Evolutionary conservation across 1,140 invertebrate species (phyloP).

Genomic region (Halictus rubicundus): DNA sequence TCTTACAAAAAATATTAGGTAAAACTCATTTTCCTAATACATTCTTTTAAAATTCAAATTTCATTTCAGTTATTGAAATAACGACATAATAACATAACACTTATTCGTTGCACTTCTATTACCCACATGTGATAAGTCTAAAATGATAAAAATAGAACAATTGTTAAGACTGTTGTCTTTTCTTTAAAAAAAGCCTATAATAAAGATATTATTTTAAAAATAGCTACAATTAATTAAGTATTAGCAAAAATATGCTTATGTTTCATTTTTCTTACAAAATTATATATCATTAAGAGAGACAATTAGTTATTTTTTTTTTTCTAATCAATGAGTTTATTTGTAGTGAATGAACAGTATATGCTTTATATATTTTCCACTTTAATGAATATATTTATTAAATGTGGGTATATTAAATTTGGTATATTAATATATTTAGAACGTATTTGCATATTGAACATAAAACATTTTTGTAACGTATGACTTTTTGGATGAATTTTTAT

Average conservation of each 20-base stretch:
- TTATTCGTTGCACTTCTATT: too few species aligned
- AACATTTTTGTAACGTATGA: not conserved
- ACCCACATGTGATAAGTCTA: too few species aligned
- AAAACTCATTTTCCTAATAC: not conserved
- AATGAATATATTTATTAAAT: not conserved
- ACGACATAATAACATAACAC: too few species aligned
- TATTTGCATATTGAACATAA: too few species aligned
- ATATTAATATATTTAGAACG: not conserved
- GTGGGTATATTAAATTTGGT: not conserved
- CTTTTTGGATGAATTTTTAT: not conserved
- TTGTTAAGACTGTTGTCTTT: too few species aligned
- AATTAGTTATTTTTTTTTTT: not conserved
- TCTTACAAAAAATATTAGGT: not conserved
- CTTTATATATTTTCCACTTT: not conserved
- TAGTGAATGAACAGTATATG: not conserved
- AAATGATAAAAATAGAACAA: too few species aligned
- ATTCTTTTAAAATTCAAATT: not conserved
- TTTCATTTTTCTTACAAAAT: not conserved
- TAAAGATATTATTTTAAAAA: too few species aligned
- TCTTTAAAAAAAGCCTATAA: too few species aligned
- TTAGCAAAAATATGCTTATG: too few species aligned
- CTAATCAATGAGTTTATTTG: not conserved
- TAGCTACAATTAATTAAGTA: too few species aligned
- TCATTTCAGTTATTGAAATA: too few species aligned
- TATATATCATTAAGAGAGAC: not conserved